These are phyloP conservation scores for Malthinus seriepunctatus DNA, from an alignment of 2,888 invertebrate species.

Conservation along the genomic window DNA sequence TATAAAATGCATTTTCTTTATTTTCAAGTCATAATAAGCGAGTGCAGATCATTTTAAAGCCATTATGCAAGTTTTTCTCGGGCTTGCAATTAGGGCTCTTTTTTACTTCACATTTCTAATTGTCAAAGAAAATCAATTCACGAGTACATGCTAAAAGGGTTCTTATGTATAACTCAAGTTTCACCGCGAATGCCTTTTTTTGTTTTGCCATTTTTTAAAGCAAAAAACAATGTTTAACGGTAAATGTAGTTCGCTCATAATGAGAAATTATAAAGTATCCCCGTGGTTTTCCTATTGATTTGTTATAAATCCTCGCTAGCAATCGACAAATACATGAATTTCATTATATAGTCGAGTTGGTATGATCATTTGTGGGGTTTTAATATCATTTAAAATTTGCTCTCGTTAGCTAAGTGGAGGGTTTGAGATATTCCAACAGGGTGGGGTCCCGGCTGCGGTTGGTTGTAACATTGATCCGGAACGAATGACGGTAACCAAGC, in stretches of 20 bases:
- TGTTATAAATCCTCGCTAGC: not conserved
- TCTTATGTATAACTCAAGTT: constrained; percentile 3
- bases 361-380: constrained; percentile 24
- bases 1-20: no score
- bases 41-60: constrained; percentile 2
- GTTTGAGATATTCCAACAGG: constrained; percentile 29
- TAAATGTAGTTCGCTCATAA: not conserved
- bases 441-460: constrained; percentile 34
- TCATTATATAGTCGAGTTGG: constrained; percentile 4
- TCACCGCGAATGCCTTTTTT: not conserved
- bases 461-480: constrained; percentile 36
- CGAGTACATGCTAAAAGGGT: constrained; percentile 5
- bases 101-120: constrained; percentile 8
- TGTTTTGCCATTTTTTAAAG: not conserved
- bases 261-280: no score
- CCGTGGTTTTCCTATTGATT: not conserved
- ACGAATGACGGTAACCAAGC: constrained; percentile 37
- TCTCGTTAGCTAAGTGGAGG: constrained; percentile 29
- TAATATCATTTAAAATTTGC: constrained; percentile 30
- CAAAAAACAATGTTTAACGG: constrained; percentile 1
- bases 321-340: constrained; percentile 7
- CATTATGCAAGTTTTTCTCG: constrained; percentile 5
- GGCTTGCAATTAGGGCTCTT: constrained; percentile 4
- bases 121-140: constrained; percentile 6
- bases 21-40: not conserved